phyloP scores from a whole-genome alignment of 2,113 vertebrate species.

The Cynoglossus semilaevis region DNA sequence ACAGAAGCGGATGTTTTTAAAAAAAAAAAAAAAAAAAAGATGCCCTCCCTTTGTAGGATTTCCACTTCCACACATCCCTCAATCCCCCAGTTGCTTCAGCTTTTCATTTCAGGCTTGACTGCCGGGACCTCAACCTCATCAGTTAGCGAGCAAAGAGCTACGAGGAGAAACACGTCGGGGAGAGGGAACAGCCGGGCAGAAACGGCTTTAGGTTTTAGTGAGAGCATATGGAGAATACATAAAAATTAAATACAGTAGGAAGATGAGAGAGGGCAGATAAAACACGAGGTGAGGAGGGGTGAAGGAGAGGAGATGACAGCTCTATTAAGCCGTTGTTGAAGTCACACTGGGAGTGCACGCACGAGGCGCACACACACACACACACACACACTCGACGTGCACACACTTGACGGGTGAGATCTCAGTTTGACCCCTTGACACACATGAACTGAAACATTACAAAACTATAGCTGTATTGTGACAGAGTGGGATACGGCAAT shows the following conservation, averaged over 20 bases:
- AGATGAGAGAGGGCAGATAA: not conserved
- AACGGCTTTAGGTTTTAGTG: slow-evolving; percentile 5
- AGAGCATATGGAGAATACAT: not conserved
- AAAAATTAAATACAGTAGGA: not conserved
- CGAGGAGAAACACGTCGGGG: slow-evolving; percentile 20
- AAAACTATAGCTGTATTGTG: too few relatives aligned
- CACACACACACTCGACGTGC: slow-evolving; percentile 1
- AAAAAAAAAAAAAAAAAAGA: too few relatives aligned
- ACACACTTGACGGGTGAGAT: not conserved
- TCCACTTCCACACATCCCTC: slow-evolving; percentile 28
- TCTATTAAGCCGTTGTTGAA: slow-evolving; percentile 29
- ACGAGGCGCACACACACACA: not conserved
- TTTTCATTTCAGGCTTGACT: slow-evolving; percentile 71
- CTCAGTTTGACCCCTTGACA: too few relatives aligned
- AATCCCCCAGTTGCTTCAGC: slow-evolving; percentile 39
- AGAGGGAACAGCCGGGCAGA: slow-evolving; percentile 8
- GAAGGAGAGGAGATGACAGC: slow-evolving; percentile 5
- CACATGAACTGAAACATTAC: too few relatives aligned
- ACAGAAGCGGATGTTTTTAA: slow-evolving; percentile 15
- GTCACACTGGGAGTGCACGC: slow-evolving; percentile 13
- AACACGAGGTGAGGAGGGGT: not conserved
- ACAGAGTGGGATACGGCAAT: too few relatives aligned
- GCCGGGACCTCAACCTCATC: slow-evolving; percentile 40
- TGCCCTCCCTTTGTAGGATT: slow-evolving; percentile 11
- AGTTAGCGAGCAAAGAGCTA: slow-evolving; percentile 37